Percentiles rank a stretch among this genome's conserved stretches.
These are phyloP conservation scores for Amblyornis subalaris DNA, from an alignment of 2,113 vertebrate genomes.

Conservation along the genomic window DNA sequence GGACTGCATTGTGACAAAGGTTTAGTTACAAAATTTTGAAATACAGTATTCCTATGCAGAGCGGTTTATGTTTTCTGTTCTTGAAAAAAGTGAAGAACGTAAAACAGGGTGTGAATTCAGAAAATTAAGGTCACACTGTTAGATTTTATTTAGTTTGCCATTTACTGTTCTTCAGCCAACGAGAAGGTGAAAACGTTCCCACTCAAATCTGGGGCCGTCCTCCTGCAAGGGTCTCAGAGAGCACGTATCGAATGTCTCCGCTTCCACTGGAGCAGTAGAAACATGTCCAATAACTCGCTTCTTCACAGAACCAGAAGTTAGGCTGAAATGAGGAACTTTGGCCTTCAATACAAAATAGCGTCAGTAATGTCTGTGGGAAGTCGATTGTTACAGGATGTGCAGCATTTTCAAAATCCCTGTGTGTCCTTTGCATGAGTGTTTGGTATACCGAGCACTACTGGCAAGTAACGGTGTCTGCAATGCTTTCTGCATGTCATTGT, in stretches of 20 bases:
- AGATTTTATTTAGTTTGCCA: slow-evolving; percentile 65
- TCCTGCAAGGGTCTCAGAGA: slow-evolving; percentile 39
- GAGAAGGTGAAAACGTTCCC: neutral
- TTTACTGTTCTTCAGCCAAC: slow-evolving; percentile 55
- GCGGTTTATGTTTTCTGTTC: slow-evolving; percentile 49
- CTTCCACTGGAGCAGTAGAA: slow-evolving; percentile 7
- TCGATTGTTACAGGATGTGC: slow-evolving; percentile 71
- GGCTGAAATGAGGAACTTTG: slow-evolving; percentile 77
- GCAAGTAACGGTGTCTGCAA: slow-evolving; percentile 17
- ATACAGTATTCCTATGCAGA: slow-evolving; percentile 51
- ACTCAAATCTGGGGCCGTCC: slow-evolving; percentile 6
- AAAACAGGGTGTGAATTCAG: slow-evolving; percentile 59
- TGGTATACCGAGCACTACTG: slow-evolving; percentile 60
- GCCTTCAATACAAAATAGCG: slow-evolving; percentile 68
- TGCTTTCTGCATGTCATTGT: neutral
- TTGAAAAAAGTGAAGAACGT: slow-evolving; percentile 50
- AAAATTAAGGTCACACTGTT: slow-evolving; percentile 65
- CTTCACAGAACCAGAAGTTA: slow-evolving; percentile 66
- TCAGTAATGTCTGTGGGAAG: slow-evolving; percentile 62
- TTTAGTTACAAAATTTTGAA: slow-evolving; percentile 63
- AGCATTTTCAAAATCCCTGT: slow-evolving; percentile 77
- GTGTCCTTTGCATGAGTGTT: slow-evolving; percentile 66
- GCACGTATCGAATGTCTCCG: neutral
- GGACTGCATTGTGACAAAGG: slow-evolving; percentile 69
- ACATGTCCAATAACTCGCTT: slow-evolving; percentile 43